A percentile compares a stretch with the other conserved stretches of the same genome.
Evolutionary conservation across 2,888 invertebrate genomes (phyloP).

Genomic region (Lithophane socia): DNA sequence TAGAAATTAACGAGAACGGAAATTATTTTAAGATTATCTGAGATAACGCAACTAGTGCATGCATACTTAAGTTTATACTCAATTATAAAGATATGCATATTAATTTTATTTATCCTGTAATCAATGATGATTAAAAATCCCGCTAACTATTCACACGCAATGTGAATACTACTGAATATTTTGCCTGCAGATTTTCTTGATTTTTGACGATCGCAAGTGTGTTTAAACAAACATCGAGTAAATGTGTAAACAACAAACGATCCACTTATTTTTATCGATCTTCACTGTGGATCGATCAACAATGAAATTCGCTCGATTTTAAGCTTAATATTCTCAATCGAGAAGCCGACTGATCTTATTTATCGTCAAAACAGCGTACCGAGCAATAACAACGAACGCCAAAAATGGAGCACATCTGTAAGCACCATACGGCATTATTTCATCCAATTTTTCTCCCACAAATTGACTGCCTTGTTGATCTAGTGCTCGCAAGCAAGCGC

Average conservation of each 20-base stretch:
- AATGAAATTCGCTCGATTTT: not conserved
- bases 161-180: not conserved
- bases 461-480: not conserved
- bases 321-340: not conserved
- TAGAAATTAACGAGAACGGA: slow-evolving; percentile 47
- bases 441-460: not conserved
- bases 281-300: not conserved
- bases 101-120: slow-evolving; percentile 22
- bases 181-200: not conserved
- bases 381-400: no score
- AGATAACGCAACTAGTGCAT: slow-evolving; percentile 24
- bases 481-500: not conserved
- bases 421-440: not conserved
- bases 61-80: slow-evolving; percentile 3
- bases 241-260: not conserved
- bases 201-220: not conserved
- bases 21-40: slow-evolving; percentile 44
- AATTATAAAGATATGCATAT: slow-evolving; percentile 20
- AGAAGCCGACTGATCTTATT: no score
- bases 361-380: not conserved
- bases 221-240: not conserved
- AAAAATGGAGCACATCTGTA: no score
- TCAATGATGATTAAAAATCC: slow-evolving; percentile 23
- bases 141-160: not conserved
- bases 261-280: not conserved